A percentile compares a stretch with the other conserved stretches of the same genome.
These are phyloP conservation scores for Xenentodon cancila DNA, from an alignment of 2,797 vertebrate genomes.

Conservation along the genomic window DNA sequence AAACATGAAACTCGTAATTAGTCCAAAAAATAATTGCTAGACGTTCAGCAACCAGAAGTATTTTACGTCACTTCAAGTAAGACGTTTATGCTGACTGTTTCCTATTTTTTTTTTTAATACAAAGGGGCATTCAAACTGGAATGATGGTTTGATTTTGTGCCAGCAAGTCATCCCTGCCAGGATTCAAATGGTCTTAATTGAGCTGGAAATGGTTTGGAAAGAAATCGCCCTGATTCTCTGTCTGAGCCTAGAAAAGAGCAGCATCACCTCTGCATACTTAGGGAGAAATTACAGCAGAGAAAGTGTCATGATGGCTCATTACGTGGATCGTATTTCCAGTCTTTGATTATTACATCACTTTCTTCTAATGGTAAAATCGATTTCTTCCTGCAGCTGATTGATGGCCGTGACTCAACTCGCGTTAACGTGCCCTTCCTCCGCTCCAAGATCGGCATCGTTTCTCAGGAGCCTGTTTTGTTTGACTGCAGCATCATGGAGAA, in stretches of 20 bases:
- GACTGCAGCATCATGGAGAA: conserved; percentile 88
- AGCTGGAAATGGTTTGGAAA: conserved; percentile 67
- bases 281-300: conserved; percentile 40
- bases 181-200: conserved; percentile 67
- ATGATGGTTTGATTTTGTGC: conserved; percentile 41
- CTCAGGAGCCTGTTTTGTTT: conserved; percentile 87
- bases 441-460: conserved; percentile 88
- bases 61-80: conserved; percentile 25
- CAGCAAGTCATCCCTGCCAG: conserved; percentile 62
- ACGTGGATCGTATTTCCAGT: conserved; percentile 49
- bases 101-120: conserved; percentile 20
- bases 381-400: conserved; percentile 79
- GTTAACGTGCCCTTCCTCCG: conserved; percentile 85
- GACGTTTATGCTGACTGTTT: conserved; percentile 48
- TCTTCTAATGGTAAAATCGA: conserved; percentile 55
- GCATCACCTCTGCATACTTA: conserved; percentile 48
- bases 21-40: conserved; percentile 32
- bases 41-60: conserved; percentile 31
- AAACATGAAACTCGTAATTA: conserved; percentile 31
- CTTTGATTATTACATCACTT: conserved; percentile 39
- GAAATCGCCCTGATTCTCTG: conserved; percentile 32
- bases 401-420: conserved; percentile 74
- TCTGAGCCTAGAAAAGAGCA: conserved; percentile 54
- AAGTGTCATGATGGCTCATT: conserved; percentile 58
- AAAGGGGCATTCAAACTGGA: conserved; percentile 27